Conservation (phyloP, 2,113 vertebrate species). For the Rhabdornis inornatus region DNA sequence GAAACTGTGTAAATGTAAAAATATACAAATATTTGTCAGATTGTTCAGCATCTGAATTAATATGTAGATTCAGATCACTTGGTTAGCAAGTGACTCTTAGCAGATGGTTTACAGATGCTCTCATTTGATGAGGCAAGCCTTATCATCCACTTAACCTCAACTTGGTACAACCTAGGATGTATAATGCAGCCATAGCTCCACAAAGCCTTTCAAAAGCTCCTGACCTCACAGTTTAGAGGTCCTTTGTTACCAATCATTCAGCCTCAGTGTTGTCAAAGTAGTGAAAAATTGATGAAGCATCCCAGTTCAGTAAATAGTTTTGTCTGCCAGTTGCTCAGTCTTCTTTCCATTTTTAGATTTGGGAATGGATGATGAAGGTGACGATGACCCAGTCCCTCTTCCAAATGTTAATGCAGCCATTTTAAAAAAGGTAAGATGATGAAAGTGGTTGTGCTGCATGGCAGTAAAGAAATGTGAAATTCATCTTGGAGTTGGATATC, state of each 20-base stretch:
- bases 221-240: background rate
- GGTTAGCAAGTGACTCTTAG: background rate
- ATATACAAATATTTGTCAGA: background rate
- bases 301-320: background rate
- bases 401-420: conserved; percentile 99
- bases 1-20: background rate
- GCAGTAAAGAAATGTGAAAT: background rate
- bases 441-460: background rate
- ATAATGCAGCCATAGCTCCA: background rate
- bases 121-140: background rate
- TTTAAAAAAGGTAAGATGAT: conserved; percentile 89
- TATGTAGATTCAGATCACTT: background rate
- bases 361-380: conserved; percentile 99
- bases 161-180: background rate
- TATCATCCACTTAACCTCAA: background rate
- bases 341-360: conserved; percentile 80
- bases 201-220: background rate
- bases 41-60: background rate
- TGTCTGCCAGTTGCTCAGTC: background rate
- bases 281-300: background rate
- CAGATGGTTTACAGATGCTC: background rate
- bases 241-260: background rate
- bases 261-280: background rate
- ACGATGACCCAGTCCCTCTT: conserved; percentile 97
- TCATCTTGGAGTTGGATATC: background rate